Base-by-base conservation (phyloP, 2,113 vertebrate genomes). In the Hippocampus mohnikei region DNA sequence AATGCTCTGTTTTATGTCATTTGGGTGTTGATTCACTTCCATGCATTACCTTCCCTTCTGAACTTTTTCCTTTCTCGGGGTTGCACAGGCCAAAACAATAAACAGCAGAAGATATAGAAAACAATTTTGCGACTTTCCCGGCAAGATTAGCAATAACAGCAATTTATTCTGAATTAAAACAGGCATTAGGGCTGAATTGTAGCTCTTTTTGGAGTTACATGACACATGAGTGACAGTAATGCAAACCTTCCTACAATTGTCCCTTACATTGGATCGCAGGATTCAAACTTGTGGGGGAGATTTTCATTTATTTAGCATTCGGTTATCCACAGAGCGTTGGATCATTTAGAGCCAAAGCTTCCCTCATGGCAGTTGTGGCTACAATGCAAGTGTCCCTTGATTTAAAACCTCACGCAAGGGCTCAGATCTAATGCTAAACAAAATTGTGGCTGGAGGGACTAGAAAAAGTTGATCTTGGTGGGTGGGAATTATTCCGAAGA, bases 151-250 rank as follows among this genome's bases (percentile, higher is more conserved):
- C 82, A 83, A 67, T 78, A 23, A 56, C 40, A 9, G 66, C 67
- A 69, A 63, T 77, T 81, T 76, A 78, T 77, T 64, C 77, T 37
- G 65, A 73, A 91, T 88, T 88, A 37, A 37, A 37, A 37, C 33
- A 37, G 5, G 5, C 5, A 37, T 37, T 37, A 37, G 33, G 33
- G 33, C 5, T 37, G 33, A 37, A 6, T 37, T 37, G 5, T 5
- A 37, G 33, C 33, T 85, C 62, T 77, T 66, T 21, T 72, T 46
- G 12, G 79, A 83, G 81, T 41, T 84, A 82, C 75, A 72, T 77
- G 81, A 86, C 83, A 82, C 86, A 85, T 88, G 87, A 88, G 83
- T 85, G 85, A 88, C 85, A 87, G 84, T 81, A 77, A 84, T 71
- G 81, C 78, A 83, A 87, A 84, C 80, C 73, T 72, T 72, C 75